A percentile compares a stretch with the other conserved stretches of the same genome.
Conservation (phyloP, 2,113 vertebrate genomes). For the Narcine bancroftii region DNA sequence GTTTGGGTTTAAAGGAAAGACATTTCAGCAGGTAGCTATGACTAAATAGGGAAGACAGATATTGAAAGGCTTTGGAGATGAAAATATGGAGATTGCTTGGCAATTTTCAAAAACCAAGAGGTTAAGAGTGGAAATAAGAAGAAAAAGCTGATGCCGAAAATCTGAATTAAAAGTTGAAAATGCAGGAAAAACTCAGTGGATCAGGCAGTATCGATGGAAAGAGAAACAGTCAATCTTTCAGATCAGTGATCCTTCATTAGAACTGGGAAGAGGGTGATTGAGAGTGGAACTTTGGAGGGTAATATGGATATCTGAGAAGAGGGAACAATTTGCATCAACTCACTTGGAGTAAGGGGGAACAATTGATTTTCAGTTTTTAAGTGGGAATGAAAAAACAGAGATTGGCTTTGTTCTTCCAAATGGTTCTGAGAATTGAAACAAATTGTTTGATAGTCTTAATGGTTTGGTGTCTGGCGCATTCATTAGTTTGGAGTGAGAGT, state of each 20-base stretch:
- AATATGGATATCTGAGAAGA: background rate
- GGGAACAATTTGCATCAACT: background rate
- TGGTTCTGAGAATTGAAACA: background rate
- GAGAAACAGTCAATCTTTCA: too few species aligned
- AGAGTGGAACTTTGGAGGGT: background rate
- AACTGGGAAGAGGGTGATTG: too few species aligned
- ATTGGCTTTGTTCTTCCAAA: background rate
- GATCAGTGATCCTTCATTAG: too few species aligned
- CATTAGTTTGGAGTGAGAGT: too few species aligned
- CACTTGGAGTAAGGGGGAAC: background rate
- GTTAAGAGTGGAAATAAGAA: background rate
- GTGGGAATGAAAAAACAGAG: background rate
- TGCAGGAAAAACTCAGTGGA: too few species aligned
- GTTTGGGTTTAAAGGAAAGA: background rate
- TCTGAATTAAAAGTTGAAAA: too few species aligned
- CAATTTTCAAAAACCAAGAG: background rate
- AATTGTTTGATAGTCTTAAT: too few species aligned
- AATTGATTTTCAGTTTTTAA: background rate
- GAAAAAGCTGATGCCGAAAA: too few species aligned
- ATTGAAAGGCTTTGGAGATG: background rate
- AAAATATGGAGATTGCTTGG: background rate
- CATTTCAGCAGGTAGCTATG: background rate
- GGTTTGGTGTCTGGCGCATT: too few species aligned
- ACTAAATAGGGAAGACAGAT: background rate
- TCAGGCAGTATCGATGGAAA: too few species aligned